Base-by-base conservation (phyloP, 2,113 vertebrate genomes). In the Neodontobutis hainanensis region DNA sequence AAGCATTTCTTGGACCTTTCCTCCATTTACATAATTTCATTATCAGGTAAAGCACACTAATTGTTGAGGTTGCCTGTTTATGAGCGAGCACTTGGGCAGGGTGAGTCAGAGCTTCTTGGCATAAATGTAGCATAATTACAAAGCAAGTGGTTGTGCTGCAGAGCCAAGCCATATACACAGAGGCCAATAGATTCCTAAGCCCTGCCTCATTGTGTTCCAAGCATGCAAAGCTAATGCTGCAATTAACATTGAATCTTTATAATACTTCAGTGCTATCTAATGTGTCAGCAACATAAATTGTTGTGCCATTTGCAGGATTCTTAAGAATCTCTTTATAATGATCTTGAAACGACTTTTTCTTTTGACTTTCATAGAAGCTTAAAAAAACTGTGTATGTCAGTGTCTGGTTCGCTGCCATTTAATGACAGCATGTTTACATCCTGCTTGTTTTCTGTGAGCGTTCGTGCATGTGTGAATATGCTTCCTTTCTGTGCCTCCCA, bases 11-110 rank as follows among this genome's bases (percentile, higher is more conserved):
- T 53, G 80, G 83, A 87, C 85, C 83, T 73, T 62, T 27, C 38
- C 40, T 9, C 92, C 93, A 97, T 98, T 97, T 97, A 93, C 95
- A 96, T 98, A 98, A 98, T 98, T 97, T 96, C 95, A 96, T 97
- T 97, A 97, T 96, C 94, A 96, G 94, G 93, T 96, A 95, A 95
- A 97, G 94, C 94, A 94, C 71, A 81, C 87, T 90, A 89, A 89
- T 89, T 90, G 89, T 88, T 72, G 70, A 72, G 77, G 65, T 77
- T 70, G 79, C 32, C 52, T 78, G 81, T 84, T 82, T 85, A 80
- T 71, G 80, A 73, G 84, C 19, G 52, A 73, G 78, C 38, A 79
- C 48, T 32, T 48, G 59, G 71, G 19, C 59, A 40, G 85, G 69
- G 79, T 70, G 82, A 84, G 82, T 73, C 81, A 61, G 77, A 49